These are phyloP conservation scores for Zophobas atratus DNA, from an alignment of 1,140 invertebrate species.

Conservation along the genomic window DNA sequence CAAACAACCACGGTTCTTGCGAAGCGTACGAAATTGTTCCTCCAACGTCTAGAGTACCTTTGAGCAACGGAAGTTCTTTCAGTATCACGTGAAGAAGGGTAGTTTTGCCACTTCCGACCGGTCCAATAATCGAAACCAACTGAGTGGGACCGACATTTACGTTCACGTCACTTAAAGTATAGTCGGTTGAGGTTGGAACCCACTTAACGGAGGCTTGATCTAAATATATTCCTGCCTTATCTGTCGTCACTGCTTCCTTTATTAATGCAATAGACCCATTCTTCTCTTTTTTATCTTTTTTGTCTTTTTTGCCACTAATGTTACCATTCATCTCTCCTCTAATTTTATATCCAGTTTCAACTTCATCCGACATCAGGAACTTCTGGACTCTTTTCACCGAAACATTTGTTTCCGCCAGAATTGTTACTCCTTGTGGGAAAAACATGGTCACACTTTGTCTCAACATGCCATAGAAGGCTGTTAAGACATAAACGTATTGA, in stretches of 20 bases:
- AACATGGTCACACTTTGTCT: slow-evolving; percentile 79
- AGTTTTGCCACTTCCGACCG: slow-evolving; percentile 86
- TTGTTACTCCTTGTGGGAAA: slow-evolving; percentile 73
- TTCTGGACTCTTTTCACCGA: slow-evolving; percentile 76
- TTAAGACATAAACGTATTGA: slow-evolving; percentile 80
- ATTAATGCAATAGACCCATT: neutral
- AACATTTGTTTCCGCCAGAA: slow-evolving; percentile 75
- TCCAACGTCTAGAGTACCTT: slow-evolving; percentile 73
- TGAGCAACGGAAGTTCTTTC: slow-evolving; percentile 79
- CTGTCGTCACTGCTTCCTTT: neutral
- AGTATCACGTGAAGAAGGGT: slow-evolving; percentile 87
- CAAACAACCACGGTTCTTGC: slow-evolving; percentile 92
- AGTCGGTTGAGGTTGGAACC: slow-evolving; percentile 61
- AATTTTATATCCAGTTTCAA: slow-evolving; percentile 11
- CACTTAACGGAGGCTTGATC: slow-evolving; percentile 35
- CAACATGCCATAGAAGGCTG: slow-evolving; percentile 79
- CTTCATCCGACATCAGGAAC: slow-evolving; percentile 72
- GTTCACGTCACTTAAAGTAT: slow-evolving; percentile 75
- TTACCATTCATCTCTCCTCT: neutral
- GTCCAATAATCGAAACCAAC: slow-evolving; percentile 83
- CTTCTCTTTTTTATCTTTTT: neutral
- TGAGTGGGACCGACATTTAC: slow-evolving; percentile 75
- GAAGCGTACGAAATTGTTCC: slow-evolving; percentile 89
- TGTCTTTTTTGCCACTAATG: neutral
- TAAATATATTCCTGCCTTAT: slow-evolving; percentile 7